Evolutionary conservation across 2,797 vertebrate genomes (phyloP).

Genomic region (Enteromius radiatus): DNA sequence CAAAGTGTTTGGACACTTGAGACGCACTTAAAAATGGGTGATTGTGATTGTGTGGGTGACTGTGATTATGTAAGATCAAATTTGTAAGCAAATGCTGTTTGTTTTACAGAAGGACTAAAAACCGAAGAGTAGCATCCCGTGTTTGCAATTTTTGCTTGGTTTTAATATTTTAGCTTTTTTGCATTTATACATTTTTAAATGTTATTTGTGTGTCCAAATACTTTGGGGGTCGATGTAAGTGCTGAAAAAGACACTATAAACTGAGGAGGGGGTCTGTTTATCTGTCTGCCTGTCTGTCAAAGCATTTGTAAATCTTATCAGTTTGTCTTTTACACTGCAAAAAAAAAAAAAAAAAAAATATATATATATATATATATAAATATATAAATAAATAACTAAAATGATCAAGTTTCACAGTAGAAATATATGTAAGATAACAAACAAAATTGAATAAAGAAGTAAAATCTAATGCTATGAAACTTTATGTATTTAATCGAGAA

Average conservation of each 20-base stretch:
- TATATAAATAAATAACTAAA: too few relatives aligned
- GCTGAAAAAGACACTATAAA: neutral
- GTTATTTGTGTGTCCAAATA: neutral
- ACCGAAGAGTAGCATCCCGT: too few relatives aligned
- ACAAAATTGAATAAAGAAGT: neutral
- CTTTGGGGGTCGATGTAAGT: neutral
- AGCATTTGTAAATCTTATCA: neutral
- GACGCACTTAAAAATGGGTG: neutral
- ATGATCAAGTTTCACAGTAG: too few relatives aligned
- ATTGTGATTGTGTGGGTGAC: neutral
- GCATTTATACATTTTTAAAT: neutral
- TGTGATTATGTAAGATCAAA: neutral
- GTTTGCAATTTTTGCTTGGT: neutral
- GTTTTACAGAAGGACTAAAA: neutral
- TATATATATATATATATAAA: too few relatives aligned
- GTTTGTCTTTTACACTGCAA: neutral
- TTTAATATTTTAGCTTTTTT: neutral
- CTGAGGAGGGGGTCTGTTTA: neutral
- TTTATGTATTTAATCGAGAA: neutral
- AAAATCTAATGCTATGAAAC: neutral
- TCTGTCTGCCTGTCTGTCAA: neutral
- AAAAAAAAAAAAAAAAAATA: too few relatives aligned
- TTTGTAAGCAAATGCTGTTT: neutral
- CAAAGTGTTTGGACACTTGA: constrained; percentile 10
- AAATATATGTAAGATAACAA: neutral